Conservation (phyloP, 2,113 vertebrate species). For the Osmerus mordax region DNA sequence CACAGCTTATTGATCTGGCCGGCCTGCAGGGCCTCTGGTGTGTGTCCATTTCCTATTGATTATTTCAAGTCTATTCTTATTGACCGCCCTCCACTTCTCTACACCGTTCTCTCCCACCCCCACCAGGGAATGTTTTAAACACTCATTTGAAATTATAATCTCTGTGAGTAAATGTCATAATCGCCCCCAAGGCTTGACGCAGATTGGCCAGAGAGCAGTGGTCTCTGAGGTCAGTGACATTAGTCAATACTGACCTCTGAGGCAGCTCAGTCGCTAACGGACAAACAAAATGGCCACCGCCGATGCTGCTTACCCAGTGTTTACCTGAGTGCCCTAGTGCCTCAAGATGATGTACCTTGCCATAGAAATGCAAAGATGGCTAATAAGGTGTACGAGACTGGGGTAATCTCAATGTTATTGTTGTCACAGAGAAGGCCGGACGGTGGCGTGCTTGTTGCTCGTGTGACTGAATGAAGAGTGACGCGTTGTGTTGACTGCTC, state of each 20-base stretch:
- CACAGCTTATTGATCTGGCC: constrained; percentile 73
- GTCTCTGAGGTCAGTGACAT: constrained; percentile 66
- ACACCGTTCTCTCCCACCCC: constrained; percentile 48
- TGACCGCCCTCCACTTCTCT: constrained; percentile 56
- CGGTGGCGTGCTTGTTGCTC: background rate
- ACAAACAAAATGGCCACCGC: constrained; percentile 42
- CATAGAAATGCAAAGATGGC: constrained; percentile 25
- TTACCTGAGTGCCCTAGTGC: background rate
- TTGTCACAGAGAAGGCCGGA: constrained; percentile 20
- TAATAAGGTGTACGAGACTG: constrained; percentile 35
- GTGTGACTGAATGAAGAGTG: constrained; percentile 59
- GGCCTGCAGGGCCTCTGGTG: constrained; percentile 68
- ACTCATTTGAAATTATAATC: constrained; percentile 84
- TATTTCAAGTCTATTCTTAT: constrained; percentile 78
- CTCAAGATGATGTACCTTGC: constrained; percentile 18
- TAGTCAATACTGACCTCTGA: constrained; percentile 69
- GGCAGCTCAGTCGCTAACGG: constrained; percentile 37
- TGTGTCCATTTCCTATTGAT: constrained; percentile 81
- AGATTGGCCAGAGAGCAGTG: constrained; percentile 69
- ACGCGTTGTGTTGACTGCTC: constrained; percentile 55
- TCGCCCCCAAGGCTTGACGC: constrained; percentile 69
- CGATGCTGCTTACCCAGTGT: constrained; percentile 10
- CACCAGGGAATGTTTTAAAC: constrained; percentile 74
- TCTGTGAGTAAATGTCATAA: constrained; percentile 79
- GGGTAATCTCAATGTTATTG: constrained; percentile 43